Evolutionary conservation across 2,797 vertebrate species (phyloP).

Genomic region (Sebastes nivosus): DNA sequence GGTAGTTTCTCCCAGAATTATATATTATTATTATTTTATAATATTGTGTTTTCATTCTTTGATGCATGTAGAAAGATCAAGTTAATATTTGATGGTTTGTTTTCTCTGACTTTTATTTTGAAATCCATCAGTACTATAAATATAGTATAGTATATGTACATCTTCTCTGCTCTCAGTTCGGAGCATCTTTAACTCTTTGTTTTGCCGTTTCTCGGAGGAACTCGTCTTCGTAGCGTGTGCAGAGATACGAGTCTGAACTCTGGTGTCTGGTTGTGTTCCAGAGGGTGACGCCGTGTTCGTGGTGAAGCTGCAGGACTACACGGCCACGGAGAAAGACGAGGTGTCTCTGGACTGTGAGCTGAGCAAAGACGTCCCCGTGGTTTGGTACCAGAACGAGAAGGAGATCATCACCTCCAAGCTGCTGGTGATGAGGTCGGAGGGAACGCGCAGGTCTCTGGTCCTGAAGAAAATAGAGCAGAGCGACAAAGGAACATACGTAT

Average conservation of each 20-base stretch:
- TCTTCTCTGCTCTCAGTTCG: neutral
- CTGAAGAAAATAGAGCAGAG: constrained; percentile 90
- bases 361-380: constrained; percentile 96
- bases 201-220: neutral
- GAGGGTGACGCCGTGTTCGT: constrained; percentile 95
- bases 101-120: neutral
- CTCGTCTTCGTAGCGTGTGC: neutral
- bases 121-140: neutral
- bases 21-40: too few species aligned
- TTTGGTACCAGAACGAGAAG: constrained; percentile 91
- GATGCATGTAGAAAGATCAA: neutral
- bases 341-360: constrained; percentile 91
- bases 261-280: constrained; percentile 65
- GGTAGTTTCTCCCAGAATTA: too few species aligned
- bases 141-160: too few species aligned
- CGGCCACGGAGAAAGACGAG: constrained; percentile 94
- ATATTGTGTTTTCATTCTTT: too few species aligned
- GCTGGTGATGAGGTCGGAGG: constrained; percentile 87
- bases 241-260: neutral
- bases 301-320: constrained; percentile 94
- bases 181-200: neutral
- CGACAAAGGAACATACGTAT: constrained; percentile 90
- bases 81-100: neutral
- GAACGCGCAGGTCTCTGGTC: constrained; percentile 86
- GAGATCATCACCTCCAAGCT: constrained; percentile 91